Conservation (phyloP, 1,140 invertebrate genomes). For the Lordiphosa collinella region DNA sequence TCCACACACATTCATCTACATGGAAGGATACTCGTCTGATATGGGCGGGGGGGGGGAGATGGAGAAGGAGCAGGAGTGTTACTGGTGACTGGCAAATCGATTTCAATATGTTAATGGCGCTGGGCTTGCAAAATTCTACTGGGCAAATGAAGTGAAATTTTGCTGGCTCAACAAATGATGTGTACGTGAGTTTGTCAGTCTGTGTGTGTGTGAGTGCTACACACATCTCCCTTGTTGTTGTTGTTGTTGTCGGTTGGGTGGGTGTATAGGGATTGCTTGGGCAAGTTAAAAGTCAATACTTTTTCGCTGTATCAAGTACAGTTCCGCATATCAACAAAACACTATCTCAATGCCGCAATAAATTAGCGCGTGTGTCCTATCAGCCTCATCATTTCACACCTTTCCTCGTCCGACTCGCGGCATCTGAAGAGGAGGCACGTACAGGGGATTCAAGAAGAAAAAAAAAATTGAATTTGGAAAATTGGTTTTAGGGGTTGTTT, state of each 20-base stretch:
- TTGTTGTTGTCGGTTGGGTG: not conserved
- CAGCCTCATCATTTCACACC: slow-evolving; percentile 50
- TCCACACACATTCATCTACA: slow-evolving; percentile 15
- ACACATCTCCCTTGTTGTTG: slow-evolving; percentile 3
- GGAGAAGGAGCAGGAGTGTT: not conserved
- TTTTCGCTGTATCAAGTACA: slow-evolving; percentile 11
- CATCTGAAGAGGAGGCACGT: slow-evolving; percentile 2
- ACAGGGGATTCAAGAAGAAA: slow-evolving; percentile 42
- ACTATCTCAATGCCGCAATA: slow-evolving; percentile 22
- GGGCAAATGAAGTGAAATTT: slow-evolving; percentile 63
- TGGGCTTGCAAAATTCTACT: slow-evolving; percentile 21
- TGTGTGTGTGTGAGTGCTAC: not conserved
- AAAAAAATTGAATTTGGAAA: slow-evolving; percentile 60
- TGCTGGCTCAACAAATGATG: slow-evolving; percentile 36
- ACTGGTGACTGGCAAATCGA: slow-evolving; percentile 43
- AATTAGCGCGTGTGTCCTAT: slow-evolving; percentile 48
- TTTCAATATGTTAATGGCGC: slow-evolving; percentile 67
- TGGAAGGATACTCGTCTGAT: not conserved
- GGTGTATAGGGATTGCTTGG: not conserved
- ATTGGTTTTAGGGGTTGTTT: not conserved
- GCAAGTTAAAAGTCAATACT: slow-evolving; percentile 24
- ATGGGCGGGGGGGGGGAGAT: not conserved
- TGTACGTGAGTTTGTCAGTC: slow-evolving; percentile 15
- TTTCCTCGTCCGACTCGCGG: slow-evolving; percentile 6
- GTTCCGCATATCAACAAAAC: not conserved